Evolutionary conservation across 2,797 vertebrate species (phyloP).

Genomic region (Anguilla pacifica): DNA sequence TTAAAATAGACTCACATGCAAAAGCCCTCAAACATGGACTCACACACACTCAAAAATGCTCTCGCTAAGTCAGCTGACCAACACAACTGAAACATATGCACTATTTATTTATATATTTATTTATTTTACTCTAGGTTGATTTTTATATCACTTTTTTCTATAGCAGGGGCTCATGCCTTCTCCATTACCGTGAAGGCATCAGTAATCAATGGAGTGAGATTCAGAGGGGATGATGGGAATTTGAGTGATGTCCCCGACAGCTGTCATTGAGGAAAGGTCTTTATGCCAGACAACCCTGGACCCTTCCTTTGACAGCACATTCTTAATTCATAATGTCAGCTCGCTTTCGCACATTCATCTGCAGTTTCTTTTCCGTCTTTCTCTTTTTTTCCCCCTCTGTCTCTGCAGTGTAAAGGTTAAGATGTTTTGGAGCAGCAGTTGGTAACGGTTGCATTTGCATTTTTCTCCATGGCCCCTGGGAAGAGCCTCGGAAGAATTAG

Average conservation of each 20-base stretch:
- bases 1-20: not conserved
- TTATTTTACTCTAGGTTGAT: not conserved
- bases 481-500: constrained; percentile 45
- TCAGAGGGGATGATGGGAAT: not conserved
- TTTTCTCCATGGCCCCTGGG: constrained; percentile 41
- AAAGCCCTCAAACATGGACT: not conserved
- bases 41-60: not conserved
- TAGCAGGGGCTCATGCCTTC: not conserved
- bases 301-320: constrained; percentile 59
- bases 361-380: constrained; percentile 54
- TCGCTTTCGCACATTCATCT: constrained; percentile 76
- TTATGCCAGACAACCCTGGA: constrained; percentile 48
- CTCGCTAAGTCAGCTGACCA: not conserved
- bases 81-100: not conserved
- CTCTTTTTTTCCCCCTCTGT: constrained; percentile 53
- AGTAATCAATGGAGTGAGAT: not conserved
- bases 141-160: not conserved
- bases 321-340: constrained; percentile 72
- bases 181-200: not conserved
- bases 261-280: constrained; percentile 64
- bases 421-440: constrained; percentile 60
- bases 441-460: constrained; percentile 42
- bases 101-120: not conserved
- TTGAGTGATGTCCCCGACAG: constrained; percentile 53
- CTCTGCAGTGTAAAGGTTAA: constrained; percentile 72